Evolutionary conservation across 2,797 vertebrate genomes (phyloP).

Genomic region (Salarias fasciatus): DNA sequence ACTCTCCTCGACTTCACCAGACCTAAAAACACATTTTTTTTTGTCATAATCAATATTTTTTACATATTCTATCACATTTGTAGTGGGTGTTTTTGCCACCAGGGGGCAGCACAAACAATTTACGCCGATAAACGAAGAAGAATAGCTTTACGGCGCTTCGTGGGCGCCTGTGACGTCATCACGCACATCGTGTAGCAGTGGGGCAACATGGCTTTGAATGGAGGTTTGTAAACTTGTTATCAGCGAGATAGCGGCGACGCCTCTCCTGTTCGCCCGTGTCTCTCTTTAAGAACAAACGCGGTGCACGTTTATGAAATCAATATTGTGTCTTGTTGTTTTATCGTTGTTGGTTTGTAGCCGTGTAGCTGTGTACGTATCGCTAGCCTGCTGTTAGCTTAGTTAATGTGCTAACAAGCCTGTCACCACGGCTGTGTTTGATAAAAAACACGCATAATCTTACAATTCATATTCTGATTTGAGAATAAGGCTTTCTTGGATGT

Average conservation of each 20-base stretch:
- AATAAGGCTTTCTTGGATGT: no score
- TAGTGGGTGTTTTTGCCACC: background rate
- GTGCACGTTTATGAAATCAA: rapidly evolving
- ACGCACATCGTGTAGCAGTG: constrained; percentile 57
- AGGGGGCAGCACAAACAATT: constrained; percentile 2
- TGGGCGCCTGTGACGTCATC: constrained; percentile 49
- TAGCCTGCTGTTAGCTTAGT: constrained; percentile 24
- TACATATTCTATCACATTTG: no score
- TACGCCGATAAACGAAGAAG: constrained; percentile 5
- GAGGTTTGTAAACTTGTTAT: constrained; percentile 69
- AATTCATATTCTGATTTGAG: no score
- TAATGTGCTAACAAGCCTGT: constrained; percentile 52
- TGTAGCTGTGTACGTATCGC: background rate
- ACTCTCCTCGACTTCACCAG: no score
- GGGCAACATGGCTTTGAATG: constrained; percentile 79
- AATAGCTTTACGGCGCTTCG: background rate
- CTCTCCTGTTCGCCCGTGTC: rapidly evolving
- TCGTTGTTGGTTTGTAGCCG: background rate
- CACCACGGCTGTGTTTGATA: constrained; percentile 12
- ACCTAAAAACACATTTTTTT: no score
- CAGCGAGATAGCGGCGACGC: constrained; percentile 14
- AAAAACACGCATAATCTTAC: no score
- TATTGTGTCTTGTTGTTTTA: background rate
- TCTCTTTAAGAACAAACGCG: rapidly evolving
- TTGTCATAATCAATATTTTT: no score